A percentile compares a stretch with the other conserved stretches of the same genome.
Conservation (phyloP, 2,888 invertebrate genomes). For the Agrochola macilenta region DNA sequence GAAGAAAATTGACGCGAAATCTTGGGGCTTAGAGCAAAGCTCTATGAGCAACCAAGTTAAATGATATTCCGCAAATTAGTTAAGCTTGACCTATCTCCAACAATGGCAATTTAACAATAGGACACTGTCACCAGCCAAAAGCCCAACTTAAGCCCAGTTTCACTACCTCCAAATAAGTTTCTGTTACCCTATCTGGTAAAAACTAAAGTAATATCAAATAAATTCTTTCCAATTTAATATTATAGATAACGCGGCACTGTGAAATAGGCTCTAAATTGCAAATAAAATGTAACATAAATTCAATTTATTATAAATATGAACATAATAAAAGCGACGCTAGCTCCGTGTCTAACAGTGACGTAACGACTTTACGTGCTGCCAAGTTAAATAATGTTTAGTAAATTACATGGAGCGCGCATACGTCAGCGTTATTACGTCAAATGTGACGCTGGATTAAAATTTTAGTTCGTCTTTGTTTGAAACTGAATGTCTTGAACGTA, state of each 20-base stretch:
- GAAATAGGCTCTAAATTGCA: neutral
- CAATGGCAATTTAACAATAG: constrained; percentile 1
- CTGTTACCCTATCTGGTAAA: neutral
- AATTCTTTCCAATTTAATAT: neutral
- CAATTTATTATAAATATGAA: constrained; percentile 4
- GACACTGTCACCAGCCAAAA: neutral
- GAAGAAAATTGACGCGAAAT: neutral
- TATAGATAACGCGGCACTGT: neutral
- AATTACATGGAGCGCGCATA: constrained; percentile 68
- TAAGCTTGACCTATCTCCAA: constrained; percentile 8
- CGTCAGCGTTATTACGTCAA: constrained; percentile 63
- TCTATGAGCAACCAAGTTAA: constrained; percentile 7
- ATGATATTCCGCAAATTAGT: constrained; percentile 20
- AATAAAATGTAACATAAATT: neutral
- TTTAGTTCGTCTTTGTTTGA: constrained; percentile 49
- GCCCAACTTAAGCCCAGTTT: neutral
- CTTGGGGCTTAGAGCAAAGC: constrained; percentile 13
- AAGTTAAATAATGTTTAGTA: constrained; percentile 74
- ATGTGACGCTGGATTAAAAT: constrained; percentile 60
- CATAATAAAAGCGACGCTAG: constrained; percentile 11
- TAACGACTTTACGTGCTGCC: constrained; percentile 34
- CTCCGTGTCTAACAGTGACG: constrained; percentile 42
- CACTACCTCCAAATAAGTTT: neutral
- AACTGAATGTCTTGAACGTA: constrained; percentile 26
- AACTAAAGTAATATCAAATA: neutral